Evolutionary conservation across 1,140 invertebrate species (phyloP), one percentile per base, ranked within the genome.

Genomic region (Cydia strobilella): DNA sequence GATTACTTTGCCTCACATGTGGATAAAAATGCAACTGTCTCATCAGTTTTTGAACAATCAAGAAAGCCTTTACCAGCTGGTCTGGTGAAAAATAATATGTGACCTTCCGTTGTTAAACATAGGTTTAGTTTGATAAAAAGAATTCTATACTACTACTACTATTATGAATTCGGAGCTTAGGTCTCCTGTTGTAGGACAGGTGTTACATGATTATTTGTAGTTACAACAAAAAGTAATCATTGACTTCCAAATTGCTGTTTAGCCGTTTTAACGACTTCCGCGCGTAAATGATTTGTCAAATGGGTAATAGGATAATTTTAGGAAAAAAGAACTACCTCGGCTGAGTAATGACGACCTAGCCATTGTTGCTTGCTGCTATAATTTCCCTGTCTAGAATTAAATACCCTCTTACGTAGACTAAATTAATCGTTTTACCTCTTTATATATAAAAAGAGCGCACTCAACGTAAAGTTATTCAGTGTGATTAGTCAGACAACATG

Each of bases 231-330:
- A 51, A 51, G 18, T 45, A 18, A 6, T 51, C 6, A 51, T 48
- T 48, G 15, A 2, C 13, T 9, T 48, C 9, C 5, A 51, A 51
- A 6, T 0, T 15, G 15, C n/a, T n/a, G n/a, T 51, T 51, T 6
- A 51, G n/a, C 6, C n/a, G 48, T 0, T 51, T 7, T 18, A 51
- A 51, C 48, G 6, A 51, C 48, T 51, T 51, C 48, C 48, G 48
- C 48, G 48, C n/a, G 48, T 6, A 51, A 51, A 51, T 51, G 15
- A 51, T 51, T 51, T 51, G 48, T n/a, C n/a, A 51, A 51, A 51
- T 18, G 48, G 48, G n/a, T 51, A 51, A 51, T 18, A 3, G 15
- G 48, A 51, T n/a, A 18, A 51, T 51, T 51, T 51, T 51, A 5
- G n/a, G 15, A 18, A 51, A 51, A 51, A 51, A 51, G 18, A 51